Base-by-base conservation (phyloP, 2,113 vertebrate genomes). In the Camelus dromedarius region DNA sequence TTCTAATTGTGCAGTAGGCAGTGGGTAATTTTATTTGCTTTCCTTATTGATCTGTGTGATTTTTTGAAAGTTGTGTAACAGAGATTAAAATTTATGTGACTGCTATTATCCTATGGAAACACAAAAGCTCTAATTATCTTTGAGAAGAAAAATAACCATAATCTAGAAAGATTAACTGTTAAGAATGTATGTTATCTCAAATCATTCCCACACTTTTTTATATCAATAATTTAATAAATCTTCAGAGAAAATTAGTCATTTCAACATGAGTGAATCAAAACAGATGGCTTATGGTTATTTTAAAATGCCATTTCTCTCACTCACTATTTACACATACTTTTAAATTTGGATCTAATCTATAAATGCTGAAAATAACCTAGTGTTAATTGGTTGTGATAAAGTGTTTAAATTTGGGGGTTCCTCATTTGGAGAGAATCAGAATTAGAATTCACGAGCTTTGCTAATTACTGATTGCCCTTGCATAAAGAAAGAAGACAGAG, bases 381-480 rank as follows among this genome's bases (percentile, higher is more conserved):
- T 62, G 19, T 54, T 87, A 87, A 38, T 18, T 85, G 20, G 20
- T 32, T 90, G 38, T 46, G 46, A 72, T 35, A 52, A 2, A 48
- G 15, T 52, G 26, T 66, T 92, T 54, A 90, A 76, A 93, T 58
- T 70, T 67, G 18, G 11, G 24, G 11, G 54, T 83, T 6, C 38
- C 30, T 35, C 35, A 3, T 87, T 83, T 75, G 20, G 24, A 86
- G 42, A 70, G 13, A 54, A 50, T 70, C 50, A 60, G 46, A 69
- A 64, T 92, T 73, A 83, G 58, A 92, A 54, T 92, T 90, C 66
- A 82, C 56, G 24, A 42, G 69, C 16, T 81, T 91, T 93, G 35
- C 91, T 84, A 81, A 66, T 92, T 96, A 52, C 32, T 38, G 56
- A 58, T 48, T 64, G 13, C 1, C 7, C 18, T 76, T 48, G 28